These are phyloP conservation scores for Enteromius treurensis DNA, from an alignment of 2,797 vertebrate genomes.

Conservation along the genomic window DNA sequence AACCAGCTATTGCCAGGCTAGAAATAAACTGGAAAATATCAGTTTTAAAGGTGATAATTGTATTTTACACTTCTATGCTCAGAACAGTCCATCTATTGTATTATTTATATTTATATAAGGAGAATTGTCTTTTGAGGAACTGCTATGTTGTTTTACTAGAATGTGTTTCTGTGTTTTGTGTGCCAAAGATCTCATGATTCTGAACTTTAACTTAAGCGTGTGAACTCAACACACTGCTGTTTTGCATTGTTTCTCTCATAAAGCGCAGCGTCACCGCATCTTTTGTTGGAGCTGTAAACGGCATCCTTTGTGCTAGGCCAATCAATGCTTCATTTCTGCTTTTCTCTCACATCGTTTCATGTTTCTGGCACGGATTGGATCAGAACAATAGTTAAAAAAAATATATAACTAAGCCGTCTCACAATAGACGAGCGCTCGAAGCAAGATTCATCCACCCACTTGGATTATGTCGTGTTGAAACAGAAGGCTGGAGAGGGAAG, in stretches of 20 bases:
- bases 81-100: constrained; percentile 29
- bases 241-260: constrained; percentile 23
- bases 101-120: constrained; percentile 24
- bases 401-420: constrained; percentile 3
- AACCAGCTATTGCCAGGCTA: background rate
- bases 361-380: constrained; percentile 11
- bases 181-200: constrained; percentile 39
- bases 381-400: constrained; percentile 17
- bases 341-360: constrained; percentile 10
- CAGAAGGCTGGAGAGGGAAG: constrained; percentile 31
- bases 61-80: constrained; percentile 21
- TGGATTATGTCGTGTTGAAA: constrained; percentile 29
- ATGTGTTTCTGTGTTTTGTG: constrained; percentile 10
- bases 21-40: constrained; percentile 3
- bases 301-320: constrained; percentile 9
- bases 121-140: constrained; percentile 13
- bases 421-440: constrained; percentile 21
- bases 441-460: constrained; percentile 34
- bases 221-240: constrained; percentile 7
- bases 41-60: constrained; percentile 30
- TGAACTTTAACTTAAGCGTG: constrained; percentile 15
- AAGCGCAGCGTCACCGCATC: constrained; percentile 2
- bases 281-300: constrained; percentile 23
- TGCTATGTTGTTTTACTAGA: constrained; percentile 20
- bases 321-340: constrained; percentile 18